phyloP scores from a whole-genome alignment of 2,888 invertebrate species.

The Iselma pallidipennis region DNA sequence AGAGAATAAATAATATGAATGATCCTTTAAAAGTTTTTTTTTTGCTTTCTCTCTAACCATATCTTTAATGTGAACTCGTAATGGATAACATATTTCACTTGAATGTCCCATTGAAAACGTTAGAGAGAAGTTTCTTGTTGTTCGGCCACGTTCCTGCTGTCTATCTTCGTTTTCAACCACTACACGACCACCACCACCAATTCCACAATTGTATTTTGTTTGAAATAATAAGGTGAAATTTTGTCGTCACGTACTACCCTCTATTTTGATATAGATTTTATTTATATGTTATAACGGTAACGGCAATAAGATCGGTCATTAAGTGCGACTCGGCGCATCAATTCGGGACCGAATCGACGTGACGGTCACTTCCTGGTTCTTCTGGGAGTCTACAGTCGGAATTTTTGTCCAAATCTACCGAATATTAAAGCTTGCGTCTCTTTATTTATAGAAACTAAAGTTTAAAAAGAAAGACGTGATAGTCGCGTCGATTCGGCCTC shows the following conservation, averaged over 20 bases:
- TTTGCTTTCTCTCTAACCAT: constrained; percentile 41
- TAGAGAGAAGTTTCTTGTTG: constrained; percentile 35
- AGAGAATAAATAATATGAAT: constrained; percentile 52
- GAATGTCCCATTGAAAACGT: constrained; percentile 46
- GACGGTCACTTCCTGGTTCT: no score
- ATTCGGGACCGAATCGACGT: no score
- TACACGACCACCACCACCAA: constrained; percentile 13
- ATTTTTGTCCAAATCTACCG: no score
- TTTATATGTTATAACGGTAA: constrained; percentile 1
- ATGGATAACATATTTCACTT: constrained; percentile 54
- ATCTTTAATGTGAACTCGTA: constrained; percentile 54
- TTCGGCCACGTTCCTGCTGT: constrained; percentile 23
- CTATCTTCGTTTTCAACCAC: constrained; percentile 15
- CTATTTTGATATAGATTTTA: constrained; percentile 2
- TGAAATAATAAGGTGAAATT: neutral
- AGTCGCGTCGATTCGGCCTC: no score
- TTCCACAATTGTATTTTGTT: constrained; percentile 3
- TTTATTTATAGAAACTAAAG: no score
- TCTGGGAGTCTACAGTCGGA: no score
- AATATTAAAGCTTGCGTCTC: no score
- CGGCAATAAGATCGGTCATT: no score
- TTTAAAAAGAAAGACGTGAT: no score
- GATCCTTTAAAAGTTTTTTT: constrained; percentile 52
- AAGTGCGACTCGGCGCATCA: no score
- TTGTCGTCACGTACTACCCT: neutral